These are phyloP conservation scores for Chauna torquata DNA, from an alignment of 2,113 vertebrate species.

Conservation along the genomic window DNA sequence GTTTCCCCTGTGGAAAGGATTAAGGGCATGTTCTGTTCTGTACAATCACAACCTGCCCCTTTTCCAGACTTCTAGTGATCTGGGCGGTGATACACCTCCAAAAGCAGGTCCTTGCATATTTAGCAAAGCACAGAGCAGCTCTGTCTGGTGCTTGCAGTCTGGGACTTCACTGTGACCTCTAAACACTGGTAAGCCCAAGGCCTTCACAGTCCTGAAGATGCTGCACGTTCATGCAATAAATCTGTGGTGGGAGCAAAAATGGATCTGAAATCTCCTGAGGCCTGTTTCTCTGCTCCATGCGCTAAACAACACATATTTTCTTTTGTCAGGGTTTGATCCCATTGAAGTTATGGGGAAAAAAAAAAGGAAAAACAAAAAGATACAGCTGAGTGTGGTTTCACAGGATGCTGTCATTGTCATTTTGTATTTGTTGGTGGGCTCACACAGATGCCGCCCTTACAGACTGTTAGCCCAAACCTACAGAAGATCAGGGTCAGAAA, in stretches of 20 bases:
- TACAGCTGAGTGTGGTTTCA: neutral
- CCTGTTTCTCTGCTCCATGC: neutral
- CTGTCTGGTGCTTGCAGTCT: neutral
- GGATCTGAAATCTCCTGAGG: neutral
- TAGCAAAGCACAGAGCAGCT: neutral
- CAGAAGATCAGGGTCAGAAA: neutral
- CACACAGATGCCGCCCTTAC: neutral
- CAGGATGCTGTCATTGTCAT: neutral
- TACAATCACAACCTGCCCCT: neutral
- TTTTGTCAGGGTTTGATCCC: neutral
- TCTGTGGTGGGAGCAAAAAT: neutral
- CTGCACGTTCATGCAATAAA: neutral
- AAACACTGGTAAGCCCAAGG: neutral
- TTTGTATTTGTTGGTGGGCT: neutral
- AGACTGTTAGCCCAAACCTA: neutral
- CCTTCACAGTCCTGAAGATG: neutral
- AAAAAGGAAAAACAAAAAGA: neutral
- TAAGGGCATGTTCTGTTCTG: neutral
- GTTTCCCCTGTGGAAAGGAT: neutral
- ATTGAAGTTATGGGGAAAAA: accelerated
- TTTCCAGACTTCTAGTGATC: neutral
- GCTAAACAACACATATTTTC: neutral
- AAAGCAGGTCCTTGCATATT: neutral
- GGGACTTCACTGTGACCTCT: neutral
- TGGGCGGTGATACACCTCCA: neutral